Evolutionary conservation across 2,797 vertebrate genomes (phyloP).

Genomic region (Taenioides sp.): DNA sequence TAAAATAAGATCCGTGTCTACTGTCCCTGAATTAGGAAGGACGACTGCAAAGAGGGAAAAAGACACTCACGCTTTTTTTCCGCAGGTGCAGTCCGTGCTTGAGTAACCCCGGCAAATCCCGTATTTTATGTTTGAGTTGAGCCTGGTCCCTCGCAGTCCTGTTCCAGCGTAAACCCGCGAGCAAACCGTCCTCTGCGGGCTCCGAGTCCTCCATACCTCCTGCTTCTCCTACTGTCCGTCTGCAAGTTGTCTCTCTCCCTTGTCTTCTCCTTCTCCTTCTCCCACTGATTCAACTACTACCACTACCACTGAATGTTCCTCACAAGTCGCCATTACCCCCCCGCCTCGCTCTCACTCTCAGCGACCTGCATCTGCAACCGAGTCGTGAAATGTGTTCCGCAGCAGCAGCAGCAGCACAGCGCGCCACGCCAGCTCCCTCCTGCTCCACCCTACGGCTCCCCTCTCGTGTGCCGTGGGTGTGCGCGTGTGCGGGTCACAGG

Average conservation of each 20-base stretch:
- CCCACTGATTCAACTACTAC: constrained; percentile 38
- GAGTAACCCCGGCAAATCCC: constrained; percentile 80
- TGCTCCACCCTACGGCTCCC: constrained; percentile 73
- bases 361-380: constrained; percentile 68
- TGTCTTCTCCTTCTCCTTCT: constrained; percentile 33
- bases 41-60: constrained; percentile 33
- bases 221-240: constrained; percentile 19
- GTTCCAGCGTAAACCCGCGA: constrained; percentile 81
- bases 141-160: constrained; percentile 80
- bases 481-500: constrained; percentile 62
- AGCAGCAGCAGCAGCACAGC: constrained; percentile 72
- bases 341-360: constrained; percentile 50
- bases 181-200: constrained; percentile 80
- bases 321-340: constrained; percentile 59
- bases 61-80: constrained; percentile 83
- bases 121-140: constrained; percentile 82
- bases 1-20: background rate
- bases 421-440: constrained; percentile 58
- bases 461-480: constrained; percentile 38
- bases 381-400: constrained; percentile 53
- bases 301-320: constrained; percentile 56
- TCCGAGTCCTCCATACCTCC: constrained; percentile 80
- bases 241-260: constrained; percentile 32
- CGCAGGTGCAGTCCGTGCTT: constrained; percentile 84
- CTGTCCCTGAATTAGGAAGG: constrained; percentile 15